These are phyloP conservation scores for Musca vetustissima DNA, from an alignment of 1,140 invertebrate species.

Conservation along the genomic window DNA sequence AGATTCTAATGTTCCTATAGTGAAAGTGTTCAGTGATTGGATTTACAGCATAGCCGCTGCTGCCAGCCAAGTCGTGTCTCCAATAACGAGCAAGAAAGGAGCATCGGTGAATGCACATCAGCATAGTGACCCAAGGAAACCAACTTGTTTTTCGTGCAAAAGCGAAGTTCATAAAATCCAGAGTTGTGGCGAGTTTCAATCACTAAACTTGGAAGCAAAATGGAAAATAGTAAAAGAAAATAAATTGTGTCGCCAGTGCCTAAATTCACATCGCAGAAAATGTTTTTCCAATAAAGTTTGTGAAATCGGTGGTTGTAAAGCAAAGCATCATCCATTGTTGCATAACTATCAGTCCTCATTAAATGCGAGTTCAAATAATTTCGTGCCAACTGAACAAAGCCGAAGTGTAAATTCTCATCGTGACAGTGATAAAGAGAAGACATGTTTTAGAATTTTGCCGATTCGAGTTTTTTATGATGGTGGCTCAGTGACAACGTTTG, in stretches of 20 bases:
- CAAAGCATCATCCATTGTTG: conserved; percentile 19
- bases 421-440: background rate
- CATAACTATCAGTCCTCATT: background rate
- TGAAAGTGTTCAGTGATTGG: conserved; percentile 13
- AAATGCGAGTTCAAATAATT: background rate
- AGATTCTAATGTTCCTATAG: background rate
- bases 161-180: background rate
- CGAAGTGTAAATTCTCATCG: background rate
- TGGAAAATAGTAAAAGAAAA: conserved; percentile 8
- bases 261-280: background rate
- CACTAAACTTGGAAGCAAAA: background rate
- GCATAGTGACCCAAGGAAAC: background rate
- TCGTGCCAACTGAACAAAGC: background rate
- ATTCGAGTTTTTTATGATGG: background rate
- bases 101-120: conserved; percentile 11
- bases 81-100: background rate
- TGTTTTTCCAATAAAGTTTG: conserved; percentile 11
- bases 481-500: background rate
- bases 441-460: conserved; percentile 14
- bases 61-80: background rate
- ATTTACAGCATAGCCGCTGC: background rate
- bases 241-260: conserved; percentile 13
- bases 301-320: conserved; percentile 5
- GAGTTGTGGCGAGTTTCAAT: no score
- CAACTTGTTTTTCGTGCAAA: conserved; percentile 10